Conservation (phyloP, 2,113 vertebrate species). For the Lutjanus erythropterus region DNA sequence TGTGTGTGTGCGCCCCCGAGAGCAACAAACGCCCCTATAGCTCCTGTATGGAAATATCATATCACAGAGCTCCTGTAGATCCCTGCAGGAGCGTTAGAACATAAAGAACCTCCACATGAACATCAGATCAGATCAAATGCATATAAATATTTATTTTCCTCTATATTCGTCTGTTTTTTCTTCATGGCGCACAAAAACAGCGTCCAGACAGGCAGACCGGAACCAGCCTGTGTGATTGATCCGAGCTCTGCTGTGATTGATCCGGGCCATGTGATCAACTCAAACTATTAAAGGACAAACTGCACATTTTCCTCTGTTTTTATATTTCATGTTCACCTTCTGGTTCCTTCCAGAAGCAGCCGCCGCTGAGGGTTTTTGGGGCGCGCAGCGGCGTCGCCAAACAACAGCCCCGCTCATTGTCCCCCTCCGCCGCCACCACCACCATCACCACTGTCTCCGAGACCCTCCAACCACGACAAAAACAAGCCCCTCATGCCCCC, state of each 20-base stretch:
- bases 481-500: not conserved
- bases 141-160: too few relatives aligned
- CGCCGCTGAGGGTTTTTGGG: not conserved
- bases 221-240: not conserved
- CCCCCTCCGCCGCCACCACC: slow-evolving; percentile 39
- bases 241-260: not conserved
- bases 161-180: too few relatives aligned
- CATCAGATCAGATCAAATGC: too few relatives aligned
- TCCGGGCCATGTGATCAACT: not conserved
- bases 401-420: slow-evolving; percentile 60
- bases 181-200: not conserved
- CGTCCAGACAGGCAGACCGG: not conserved
- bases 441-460: not conserved
- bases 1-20: not conserved
- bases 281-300: not conserved
- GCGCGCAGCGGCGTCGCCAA: slow-evolving; percentile 33
- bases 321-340: too few relatives aligned
- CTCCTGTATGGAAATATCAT: too few relatives aligned
- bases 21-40: not conserved
- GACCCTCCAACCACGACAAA: slow-evolving; percentile 18
- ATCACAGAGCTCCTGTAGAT: not conserved
- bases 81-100: not conserved
- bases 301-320: not conserved
- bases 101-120: too few relatives aligned
- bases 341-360: not conserved